Evolutionary conservation across 2,888 invertebrate species (phyloP), one percentile per base, ranked within the genome.

Genomic region (Notodonta dromedarius): DNA sequence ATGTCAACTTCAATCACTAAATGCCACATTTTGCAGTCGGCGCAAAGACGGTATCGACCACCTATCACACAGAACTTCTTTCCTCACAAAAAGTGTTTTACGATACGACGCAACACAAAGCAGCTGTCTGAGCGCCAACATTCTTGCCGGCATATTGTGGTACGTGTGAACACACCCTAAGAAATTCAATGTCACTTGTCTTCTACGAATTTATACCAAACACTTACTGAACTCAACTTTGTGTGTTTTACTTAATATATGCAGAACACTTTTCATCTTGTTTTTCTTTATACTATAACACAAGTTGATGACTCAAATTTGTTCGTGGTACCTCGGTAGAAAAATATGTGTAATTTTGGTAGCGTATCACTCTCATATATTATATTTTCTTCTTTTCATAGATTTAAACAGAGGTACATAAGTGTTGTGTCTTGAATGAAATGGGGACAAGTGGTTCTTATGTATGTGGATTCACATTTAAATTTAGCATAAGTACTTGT

Each of bases 141-240:
- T 0, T 42, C 9, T 42, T 8, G 42, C 12, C 12, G 11, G 3
- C 12, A 11, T 42, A 3, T 9, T 42, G 42, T 12, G 42, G 42
- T 9, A 9, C 9, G 42, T 42, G 8, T 42, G 42, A 42, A 42
- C 42, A 42, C 11, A 24, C 11, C 42, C 48, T 24, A 35, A 55
- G 55, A 40, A 55, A 55, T 55, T 55, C 55, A 55, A 55, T 55
- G 55, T 55, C 55, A 16, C n/a, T 16, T 12, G 32, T 16, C 32
- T 16, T 2, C 13, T 40, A 55, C 2, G 39, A 40, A 55, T 55
- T 39, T 55, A 55, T 40, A 39, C 3, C 54, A 55, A 55, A 14
- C 55, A 55, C 55, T 39, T 40, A 40, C 40, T n/a, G 40, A n/a
- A 35, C 35, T 13, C 35, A 40, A 14, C 14, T 16, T 40, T 40